phyloP scores from a whole-genome alignment of 1,140 invertebrate species.

The Caenorhabditis brenneri region DNA sequence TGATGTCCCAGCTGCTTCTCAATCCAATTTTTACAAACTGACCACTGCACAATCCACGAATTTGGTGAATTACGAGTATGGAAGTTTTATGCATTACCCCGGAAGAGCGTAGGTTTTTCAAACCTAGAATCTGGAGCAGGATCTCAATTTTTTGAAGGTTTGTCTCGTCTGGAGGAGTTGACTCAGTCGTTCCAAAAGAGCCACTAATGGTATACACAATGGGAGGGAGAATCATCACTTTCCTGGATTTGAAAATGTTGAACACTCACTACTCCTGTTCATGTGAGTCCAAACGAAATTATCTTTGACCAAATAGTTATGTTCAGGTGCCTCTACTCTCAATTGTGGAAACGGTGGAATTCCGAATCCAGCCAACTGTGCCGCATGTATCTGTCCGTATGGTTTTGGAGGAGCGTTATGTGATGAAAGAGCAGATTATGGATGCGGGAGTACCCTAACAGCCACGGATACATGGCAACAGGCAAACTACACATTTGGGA shows the following conservation, averaged over 20 bases:
- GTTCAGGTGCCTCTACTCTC: not conserved
- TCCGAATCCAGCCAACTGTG: slow-evolving; percentile 31
- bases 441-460: slow-evolving; percentile 34
- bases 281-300: not conserved
- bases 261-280: slow-evolving; percentile 41
- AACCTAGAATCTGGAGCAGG: not conserved
- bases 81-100: slow-evolving; percentile 46
- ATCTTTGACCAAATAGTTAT: not conserved
- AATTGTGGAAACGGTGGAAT: slow-evolving; percentile 40
- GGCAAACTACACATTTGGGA: not conserved
- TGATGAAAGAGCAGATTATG: slow-evolving; percentile 17
- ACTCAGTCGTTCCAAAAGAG: slow-evolving; percentile 37
- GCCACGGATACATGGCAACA: slow-evolving; percentile 35
- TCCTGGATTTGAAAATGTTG: slow-evolving; percentile 34
- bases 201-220: slow-evolving; percentile 23
- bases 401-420: slow-evolving; percentile 44
- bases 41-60: not conserved
- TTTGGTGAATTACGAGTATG: slow-evolving; percentile 37
- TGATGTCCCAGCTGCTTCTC: not conserved
- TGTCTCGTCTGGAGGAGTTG: not conserved
- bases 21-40: slow-evolving; percentile 31
- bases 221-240: slow-evolving; percentile 20
- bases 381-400: slow-evolving; percentile 26
- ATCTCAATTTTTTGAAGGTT: not conserved
- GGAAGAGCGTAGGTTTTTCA: not conserved